Evolutionary conservation across 2,888 invertebrate species (phyloP), one percentile per base, ranked within the genome.

Genomic region (Nesidiocoris tenuis): DNA sequence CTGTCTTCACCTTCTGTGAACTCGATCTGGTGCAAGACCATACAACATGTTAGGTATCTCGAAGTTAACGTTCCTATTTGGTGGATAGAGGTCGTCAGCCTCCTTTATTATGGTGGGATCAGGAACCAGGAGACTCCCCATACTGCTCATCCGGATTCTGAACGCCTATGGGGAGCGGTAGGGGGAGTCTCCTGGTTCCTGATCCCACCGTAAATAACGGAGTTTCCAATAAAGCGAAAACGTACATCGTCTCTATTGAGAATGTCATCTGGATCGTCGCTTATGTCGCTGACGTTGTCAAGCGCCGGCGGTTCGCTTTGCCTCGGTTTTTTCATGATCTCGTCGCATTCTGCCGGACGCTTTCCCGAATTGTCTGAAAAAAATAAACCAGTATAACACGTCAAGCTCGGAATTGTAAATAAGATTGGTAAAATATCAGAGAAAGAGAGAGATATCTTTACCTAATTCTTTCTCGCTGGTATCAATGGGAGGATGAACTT

Each of bases 251-350:
- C 91, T 84, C 91, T 89, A 79, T 93, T 91, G 2, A 94, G 86
- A 82, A 94, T 93, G 81, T 94, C 94, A 83, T 94, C 94, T 72
- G 93, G 93, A 83, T 94, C 94, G 81, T 94, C 94, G 82, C 94
- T 94, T 78, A 94, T 93, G 84, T 94, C 94, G 83, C 94, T 94
- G 16, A 94, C 87, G 83, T 93, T 91, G 82, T 82, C 82, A 17
- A 81, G 79, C 25, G 79, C 9, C 64, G 78, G 83, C 80, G 78
- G 68, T 22, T 80, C 80, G 19, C 79, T 79, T 9, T 78, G 56
- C 22, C 79, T 56, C 59, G 79, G 88, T 80, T 88, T 88, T 63
- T 83, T 74, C 19, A 56, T 21, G 1, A 64, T 61, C 7, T 65
- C 71, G 55, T 61, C 76, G 7, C 25, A 57, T 7, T 74, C 76